Conservation (phyloP, 2,113 vertebrate species). For the Lampris incognitus region DNA sequence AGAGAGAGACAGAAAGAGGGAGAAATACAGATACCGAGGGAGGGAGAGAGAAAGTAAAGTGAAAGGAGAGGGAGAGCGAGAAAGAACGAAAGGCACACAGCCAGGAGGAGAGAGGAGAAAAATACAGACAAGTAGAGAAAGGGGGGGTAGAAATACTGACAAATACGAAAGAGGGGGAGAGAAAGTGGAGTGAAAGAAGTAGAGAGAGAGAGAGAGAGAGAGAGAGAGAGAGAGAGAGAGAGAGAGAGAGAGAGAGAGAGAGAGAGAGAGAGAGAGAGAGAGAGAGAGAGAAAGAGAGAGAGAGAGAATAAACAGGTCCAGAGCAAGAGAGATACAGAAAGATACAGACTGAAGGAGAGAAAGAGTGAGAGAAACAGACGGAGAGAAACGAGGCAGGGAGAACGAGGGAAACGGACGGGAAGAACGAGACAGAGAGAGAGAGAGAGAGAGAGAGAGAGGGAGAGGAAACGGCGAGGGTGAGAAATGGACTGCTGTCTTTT, state of each 20-base stretch:
- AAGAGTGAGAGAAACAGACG: slow-evolving; percentile 54
- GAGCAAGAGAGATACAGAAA: slow-evolving; percentile 44
- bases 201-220: slow-evolving; percentile 18
- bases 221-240: background rate
- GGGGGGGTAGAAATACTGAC: slow-evolving; percentile 6
- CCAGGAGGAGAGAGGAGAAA: background rate
- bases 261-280: slow-evolving; percentile 13
- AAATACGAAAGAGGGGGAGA: background rate
- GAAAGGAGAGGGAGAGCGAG: background rate
- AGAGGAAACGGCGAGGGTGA: slow-evolving; percentile 17
- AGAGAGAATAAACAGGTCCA: background rate
- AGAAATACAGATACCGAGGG: background rate
- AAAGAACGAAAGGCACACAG: slow-evolving; percentile 14
- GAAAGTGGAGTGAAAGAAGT: background rate
- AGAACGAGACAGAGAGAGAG: background rate
- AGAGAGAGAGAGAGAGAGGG: slow-evolving; percentile 7
- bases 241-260: slow-evolving; percentile 19
- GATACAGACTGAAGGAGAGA: background rate
- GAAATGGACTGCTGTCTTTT: slow-evolving; percentile 72
- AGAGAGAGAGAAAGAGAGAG: slow-evolving; percentile 5
- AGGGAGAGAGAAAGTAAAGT: background rate
- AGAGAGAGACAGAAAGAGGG: slow-evolving; percentile 17
- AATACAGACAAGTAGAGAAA: slow-evolving; percentile 39
- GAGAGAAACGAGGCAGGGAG: slow-evolving; percentile 44
- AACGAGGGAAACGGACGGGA: background rate